Evolutionary conservation across 2,113 vertebrate genomes (phyloP).

Genomic region (Struthio camelus): DNA sequence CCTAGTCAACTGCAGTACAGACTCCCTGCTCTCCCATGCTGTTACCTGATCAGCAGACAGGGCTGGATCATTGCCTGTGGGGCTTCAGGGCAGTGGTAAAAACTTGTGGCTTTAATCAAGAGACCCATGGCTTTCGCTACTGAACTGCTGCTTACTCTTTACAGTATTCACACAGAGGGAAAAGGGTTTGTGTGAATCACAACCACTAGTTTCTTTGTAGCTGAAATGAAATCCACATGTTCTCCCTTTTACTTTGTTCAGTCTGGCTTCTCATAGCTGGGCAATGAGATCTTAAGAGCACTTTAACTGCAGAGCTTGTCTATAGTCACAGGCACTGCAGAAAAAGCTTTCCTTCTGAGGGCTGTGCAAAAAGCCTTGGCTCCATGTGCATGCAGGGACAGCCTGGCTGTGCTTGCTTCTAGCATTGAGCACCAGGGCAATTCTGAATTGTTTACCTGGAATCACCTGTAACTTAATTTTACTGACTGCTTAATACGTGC

Average conservation of each 20-base stretch:
- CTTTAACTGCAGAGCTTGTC: not conserved
- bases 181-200: not conserved
- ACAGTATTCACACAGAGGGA: not conserved
- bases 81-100: not conserved
- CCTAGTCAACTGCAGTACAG: not conserved
- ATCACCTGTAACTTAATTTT: not conserved
- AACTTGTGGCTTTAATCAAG: not conserved
- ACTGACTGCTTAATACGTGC: not conserved
- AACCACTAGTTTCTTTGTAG: not conserved
- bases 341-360: not conserved
- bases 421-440: not conserved
- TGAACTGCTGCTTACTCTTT: not conserved
- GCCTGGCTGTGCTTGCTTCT: not conserved
- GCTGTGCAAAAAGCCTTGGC: fast-evolving
- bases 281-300: not conserved
- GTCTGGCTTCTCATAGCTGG: fast-evolving
- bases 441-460: not conserved
- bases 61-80: not conserved
- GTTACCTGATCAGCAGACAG: not conserved
- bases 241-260: not conserved
- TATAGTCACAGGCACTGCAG: not conserved
- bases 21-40: not conserved
- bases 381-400: fast-evolving
- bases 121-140: not conserved
- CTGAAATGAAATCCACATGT: not conserved